A percentile compares a stretch with the other conserved stretches of the same genome.
Evolutionary conservation across 1,140 invertebrate genomes (phyloP).

Genomic region (Antheraea mylitta): DNA sequence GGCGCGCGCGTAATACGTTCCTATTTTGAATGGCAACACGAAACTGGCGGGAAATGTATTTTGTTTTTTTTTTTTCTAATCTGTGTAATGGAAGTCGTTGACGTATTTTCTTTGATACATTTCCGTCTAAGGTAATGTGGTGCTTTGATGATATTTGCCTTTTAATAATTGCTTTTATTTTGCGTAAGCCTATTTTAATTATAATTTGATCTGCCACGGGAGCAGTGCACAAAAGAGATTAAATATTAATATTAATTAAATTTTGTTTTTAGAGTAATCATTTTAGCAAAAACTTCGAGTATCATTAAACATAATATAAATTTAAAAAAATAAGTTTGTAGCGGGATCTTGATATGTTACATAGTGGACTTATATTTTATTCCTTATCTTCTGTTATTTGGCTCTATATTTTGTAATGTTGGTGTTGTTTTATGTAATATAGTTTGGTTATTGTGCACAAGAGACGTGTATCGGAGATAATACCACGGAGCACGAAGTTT

Average conservation of each 20-base stretch:
- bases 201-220: not conserved
- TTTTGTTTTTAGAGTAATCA: too few relatives aligned
- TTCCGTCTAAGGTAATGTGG: conserved; percentile 21
- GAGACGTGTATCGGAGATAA: too few relatives aligned
- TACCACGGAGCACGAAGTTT: too few relatives aligned
- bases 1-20: conserved; percentile 65
- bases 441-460: too few relatives aligned
- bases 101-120: conserved; percentile 66
- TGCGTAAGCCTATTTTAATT: not conserved
- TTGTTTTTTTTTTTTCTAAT: conserved; percentile 64
- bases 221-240: not conserved
- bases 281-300: too few relatives aligned
- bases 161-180: not conserved
- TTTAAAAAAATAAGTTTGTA: too few relatives aligned
- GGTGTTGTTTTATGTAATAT: too few relatives aligned
- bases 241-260: not conserved
- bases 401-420: too few relatives aligned
- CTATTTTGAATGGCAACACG: conserved; percentile 75
- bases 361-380: too few relatives aligned
- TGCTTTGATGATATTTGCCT: conserved; percentile 3
- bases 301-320: too few relatives aligned
- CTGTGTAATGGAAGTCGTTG: conserved; percentile 55
- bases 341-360: too few relatives aligned
- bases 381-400: too few relatives aligned
- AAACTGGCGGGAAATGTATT: conserved; percentile 74